phyloP scores from a whole-genome alignment of 2,888 invertebrate species.

The Plemyria rubiginata region DNA sequence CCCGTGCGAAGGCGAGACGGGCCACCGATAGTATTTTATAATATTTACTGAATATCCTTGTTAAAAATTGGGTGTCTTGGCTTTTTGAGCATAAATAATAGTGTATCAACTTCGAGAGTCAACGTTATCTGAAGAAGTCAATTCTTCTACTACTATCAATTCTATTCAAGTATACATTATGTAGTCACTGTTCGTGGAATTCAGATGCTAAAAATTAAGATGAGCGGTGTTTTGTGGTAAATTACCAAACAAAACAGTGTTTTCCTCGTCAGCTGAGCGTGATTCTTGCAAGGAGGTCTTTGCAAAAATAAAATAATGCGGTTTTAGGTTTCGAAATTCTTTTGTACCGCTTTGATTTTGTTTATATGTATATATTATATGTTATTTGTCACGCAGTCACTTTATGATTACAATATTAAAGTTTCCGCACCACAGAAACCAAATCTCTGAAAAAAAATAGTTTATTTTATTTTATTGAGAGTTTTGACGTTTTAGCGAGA shows the following conservation, averaged over 20 bases:
- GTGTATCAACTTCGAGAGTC: not conserved
- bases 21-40: too few species aligned
- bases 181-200: slow-evolving; percentile 32
- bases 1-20: too few species aligned
- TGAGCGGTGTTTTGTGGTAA: slow-evolving; percentile 32
- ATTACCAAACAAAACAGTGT: slow-evolving; percentile 20
- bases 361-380: too few species aligned
- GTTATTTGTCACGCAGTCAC: too few species aligned
- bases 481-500: too few species aligned
- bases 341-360: not conserved
- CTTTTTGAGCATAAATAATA: slow-evolving; percentile 2
- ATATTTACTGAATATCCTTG: slow-evolving; percentile 11
- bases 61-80: slow-evolving; percentile 4
- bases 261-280: slow-evolving; percentile 21
- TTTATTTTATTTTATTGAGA: too few species aligned
- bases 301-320: too few species aligned
- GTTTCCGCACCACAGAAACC: too few species aligned
- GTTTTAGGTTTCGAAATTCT: not conserved
- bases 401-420: too few species aligned
- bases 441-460: too few species aligned
- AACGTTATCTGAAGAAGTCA: not conserved
- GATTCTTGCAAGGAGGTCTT: not conserved
- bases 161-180: slow-evolving; percentile 5
- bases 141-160: not conserved
- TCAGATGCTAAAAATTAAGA: slow-evolving; percentile 31